These are phyloP conservation scores for Apamea sordens DNA, from an alignment of 2,888 invertebrate species.

Conservation along the genomic window DNA sequence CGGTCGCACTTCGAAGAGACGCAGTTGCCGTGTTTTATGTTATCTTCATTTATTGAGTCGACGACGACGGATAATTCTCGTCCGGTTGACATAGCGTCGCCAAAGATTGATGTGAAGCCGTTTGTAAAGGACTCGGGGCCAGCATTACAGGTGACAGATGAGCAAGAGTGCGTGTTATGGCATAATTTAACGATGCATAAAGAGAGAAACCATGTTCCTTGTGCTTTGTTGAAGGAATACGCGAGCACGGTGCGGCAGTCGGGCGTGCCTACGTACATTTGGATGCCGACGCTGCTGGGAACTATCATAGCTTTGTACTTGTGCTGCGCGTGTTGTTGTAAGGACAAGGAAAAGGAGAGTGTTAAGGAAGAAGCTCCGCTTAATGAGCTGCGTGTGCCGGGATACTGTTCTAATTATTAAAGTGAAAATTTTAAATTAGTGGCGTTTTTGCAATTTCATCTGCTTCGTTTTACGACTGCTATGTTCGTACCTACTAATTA, in stretches of 20 bases:
- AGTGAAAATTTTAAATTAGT: slow-evolving; percentile 8
- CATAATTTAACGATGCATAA: slow-evolving; percentile 79
- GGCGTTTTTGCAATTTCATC: slow-evolving; percentile 12
- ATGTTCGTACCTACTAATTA: background rate
- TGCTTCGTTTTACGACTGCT: slow-evolving; percentile 14
- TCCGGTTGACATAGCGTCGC: slow-evolving; percentile 80
- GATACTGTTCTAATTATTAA: slow-evolving; percentile 76
- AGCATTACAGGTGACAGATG: slow-evolving; percentile 75
- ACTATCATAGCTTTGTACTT: slow-evolving; percentile 76
- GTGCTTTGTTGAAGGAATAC: slow-evolving; percentile 82
- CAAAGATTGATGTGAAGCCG: slow-evolving; percentile 78
- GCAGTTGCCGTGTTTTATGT: slow-evolving; percentile 82
- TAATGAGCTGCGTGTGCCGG: slow-evolving; percentile 72
- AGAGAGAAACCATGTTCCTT: slow-evolving; percentile 79
- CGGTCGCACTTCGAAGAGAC: slow-evolving; percentile 81
- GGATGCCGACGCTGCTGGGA: slow-evolving; percentile 81
- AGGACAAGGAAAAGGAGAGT: slow-evolving; percentile 73
- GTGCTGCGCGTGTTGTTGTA: slow-evolving; percentile 78
- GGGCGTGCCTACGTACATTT: slow-evolving; percentile 83
- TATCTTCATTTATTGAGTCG: slow-evolving; percentile 83
- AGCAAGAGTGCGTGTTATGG: slow-evolving; percentile 84
- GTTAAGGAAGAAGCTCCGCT: slow-evolving; percentile 77
- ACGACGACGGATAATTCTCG: slow-evolving; percentile 68
- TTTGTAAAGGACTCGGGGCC: slow-evolving; percentile 73
- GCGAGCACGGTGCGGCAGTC: slow-evolving; percentile 82